Conservation (phyloP, 2,113 vertebrate species). For the Stegostoma tigrinum region DNA sequence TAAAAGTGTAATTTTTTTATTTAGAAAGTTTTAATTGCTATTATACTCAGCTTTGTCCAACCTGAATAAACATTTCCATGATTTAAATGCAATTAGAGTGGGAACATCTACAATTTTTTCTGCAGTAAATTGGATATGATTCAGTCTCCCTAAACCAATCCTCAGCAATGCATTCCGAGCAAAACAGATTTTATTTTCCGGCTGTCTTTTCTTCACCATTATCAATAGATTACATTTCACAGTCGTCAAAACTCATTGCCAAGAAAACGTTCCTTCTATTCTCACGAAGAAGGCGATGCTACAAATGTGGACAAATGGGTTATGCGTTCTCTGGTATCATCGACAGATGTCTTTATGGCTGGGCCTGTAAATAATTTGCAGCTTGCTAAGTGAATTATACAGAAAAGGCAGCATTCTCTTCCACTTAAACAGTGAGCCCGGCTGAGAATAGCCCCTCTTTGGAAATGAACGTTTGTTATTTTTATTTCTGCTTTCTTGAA, state of each 20-base stretch:
- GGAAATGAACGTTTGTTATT: neutral
- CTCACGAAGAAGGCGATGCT: neutral
- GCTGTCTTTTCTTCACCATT: neutral
- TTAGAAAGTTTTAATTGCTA: neutral
- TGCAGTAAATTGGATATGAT: neutral
- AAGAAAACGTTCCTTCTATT: neutral
- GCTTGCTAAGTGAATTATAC: constrained; percentile 10
- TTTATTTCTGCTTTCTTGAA: neutral
- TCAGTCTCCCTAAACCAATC: neutral
- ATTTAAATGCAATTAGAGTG: neutral
- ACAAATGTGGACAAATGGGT: neutral
- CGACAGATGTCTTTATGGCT: neutral
- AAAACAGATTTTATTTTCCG: neutral
- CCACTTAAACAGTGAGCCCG: neutral
- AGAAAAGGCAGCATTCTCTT: neutral
- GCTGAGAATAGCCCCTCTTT: neutral
- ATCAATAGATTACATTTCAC: neutral
- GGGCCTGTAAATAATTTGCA: constrained; percentile 20
- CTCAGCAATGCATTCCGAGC: neutral
- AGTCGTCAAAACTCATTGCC: neutral
- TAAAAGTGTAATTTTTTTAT: neutral
- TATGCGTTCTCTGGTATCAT: neutral
- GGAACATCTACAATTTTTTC: neutral
- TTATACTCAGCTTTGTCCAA: neutral
- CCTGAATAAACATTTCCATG: neutral